Conservation (phyloP, 2,113 vertebrate genomes). For the Percopsis transmontana region DNA sequence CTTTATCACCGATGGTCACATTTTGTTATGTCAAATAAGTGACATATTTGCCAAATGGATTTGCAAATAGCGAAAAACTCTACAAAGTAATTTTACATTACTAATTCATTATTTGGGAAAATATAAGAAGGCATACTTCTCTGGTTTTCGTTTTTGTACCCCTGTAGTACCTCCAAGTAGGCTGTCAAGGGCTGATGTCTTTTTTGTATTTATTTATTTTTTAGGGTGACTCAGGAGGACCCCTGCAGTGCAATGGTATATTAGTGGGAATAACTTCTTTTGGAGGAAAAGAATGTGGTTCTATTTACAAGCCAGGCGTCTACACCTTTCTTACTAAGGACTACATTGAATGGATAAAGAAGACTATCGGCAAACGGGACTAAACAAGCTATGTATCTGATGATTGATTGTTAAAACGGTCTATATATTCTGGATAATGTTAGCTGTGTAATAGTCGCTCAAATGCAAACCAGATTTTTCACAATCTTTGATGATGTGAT, state of each 20-base stretch:
- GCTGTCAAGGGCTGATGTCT: not conserved
- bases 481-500: too few species aligned
- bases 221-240: conserved; percentile 76
- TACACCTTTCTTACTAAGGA: conserved; percentile 57
- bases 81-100: too few species aligned
- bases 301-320: conserved; percentile 54
- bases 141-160: too few species aligned
- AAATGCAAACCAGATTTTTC: too few species aligned
- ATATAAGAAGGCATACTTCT: too few species aligned
- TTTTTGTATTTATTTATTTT: not conserved
- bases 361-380: conserved; percentile 15
- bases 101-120: too few species aligned
- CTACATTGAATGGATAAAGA: conserved; percentile 61
- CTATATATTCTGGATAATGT: not conserved
- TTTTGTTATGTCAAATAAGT: too few species aligned
- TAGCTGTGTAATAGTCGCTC: too few species aligned
- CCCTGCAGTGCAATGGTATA: conserved; percentile 54
- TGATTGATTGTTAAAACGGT: not conserved
- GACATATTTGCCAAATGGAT: too few species aligned
- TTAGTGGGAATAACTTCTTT: conserved; percentile 68
- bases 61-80: too few species aligned
- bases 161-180: not conserved
- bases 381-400: not conserved
- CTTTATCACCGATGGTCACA: too few species aligned
- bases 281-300: conserved; percentile 15